Evolutionary conservation across 2,888 invertebrate species (phyloP).

Genomic region (Tiliacea citrago): DNA sequence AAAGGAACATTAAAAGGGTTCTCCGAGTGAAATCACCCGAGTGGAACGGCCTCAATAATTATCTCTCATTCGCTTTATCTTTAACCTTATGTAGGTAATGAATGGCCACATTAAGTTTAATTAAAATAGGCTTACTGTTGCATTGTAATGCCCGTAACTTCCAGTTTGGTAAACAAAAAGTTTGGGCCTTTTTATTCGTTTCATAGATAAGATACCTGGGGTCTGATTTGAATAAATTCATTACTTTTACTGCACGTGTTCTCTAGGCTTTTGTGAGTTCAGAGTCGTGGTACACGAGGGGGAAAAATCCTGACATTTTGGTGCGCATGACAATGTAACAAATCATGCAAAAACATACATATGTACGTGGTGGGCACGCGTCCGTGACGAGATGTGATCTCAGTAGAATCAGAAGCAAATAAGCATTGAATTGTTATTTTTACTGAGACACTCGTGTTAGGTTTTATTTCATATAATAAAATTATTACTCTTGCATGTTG

Average conservation of each 20-base stretch:
- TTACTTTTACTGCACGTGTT: constrained; percentile 33
- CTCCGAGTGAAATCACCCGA: constrained; percentile 70
- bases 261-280: background rate
- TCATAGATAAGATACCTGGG: constrained; percentile 16
- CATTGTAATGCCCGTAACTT: constrained; percentile 53
- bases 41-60: constrained; percentile 73
- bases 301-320: constrained; percentile 12
- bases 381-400: constrained; percentile 44
- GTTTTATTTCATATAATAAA: constrained; percentile 59
- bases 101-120: constrained; percentile 77
- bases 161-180: constrained; percentile 55
- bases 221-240: constrained; percentile 38
- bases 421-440: constrained; percentile 58
- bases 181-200: constrained; percentile 25
- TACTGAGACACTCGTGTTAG: constrained; percentile 39
- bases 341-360: constrained; percentile 58
- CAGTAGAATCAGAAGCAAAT: constrained; percentile 46
- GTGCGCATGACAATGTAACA: constrained; percentile 53
- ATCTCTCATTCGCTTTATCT: constrained; percentile 77
- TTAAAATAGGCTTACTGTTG: constrained; percentile 72
- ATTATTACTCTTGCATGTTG: constrained; percentile 49
- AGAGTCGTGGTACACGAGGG: background rate
- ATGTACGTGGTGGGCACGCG: constrained; percentile 41
- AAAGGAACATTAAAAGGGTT: constrained; percentile 63
- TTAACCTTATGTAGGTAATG: constrained; percentile 72